Percentiles rank a stretch among this genome's conserved stretches.
These are phyloP conservation scores for Helarctos malayanus DNA, from an alignment of 2,797 vertebrate species.

Conservation along the genomic window DNA sequence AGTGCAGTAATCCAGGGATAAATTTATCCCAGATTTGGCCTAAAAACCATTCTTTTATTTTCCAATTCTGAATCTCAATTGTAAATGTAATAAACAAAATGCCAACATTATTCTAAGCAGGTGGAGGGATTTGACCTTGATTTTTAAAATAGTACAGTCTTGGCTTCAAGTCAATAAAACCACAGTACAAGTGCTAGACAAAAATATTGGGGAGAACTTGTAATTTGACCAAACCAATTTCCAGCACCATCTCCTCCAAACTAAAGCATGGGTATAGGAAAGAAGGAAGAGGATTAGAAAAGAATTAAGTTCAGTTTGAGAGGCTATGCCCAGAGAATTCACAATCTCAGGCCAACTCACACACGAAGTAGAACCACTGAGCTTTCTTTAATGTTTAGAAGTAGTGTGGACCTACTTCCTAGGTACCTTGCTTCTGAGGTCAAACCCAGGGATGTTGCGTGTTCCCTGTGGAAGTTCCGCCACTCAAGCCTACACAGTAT, in stretches of 20 bases:
- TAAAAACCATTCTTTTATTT: not conserved
- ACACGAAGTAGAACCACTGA: not conserved
- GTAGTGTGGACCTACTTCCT: not conserved
- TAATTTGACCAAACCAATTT: not conserved
- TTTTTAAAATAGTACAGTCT: slow-evolving; percentile 32
- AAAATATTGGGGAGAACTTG: not conserved
- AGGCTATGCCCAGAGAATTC: not conserved
- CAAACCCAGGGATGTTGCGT: not conserved
- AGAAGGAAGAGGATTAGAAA: not conserved
- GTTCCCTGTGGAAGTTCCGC: not conserved
- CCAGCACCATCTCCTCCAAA: not conserved
- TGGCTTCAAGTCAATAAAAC: slow-evolving; percentile 35
- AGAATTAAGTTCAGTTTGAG: not conserved
- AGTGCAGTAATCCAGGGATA: not conserved
- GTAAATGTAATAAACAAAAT: slow-evolving; percentile 52
- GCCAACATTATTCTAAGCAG: slow-evolving; percentile 10
- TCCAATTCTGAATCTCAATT: not conserved
- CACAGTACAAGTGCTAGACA: not conserved
- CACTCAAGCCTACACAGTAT: not conserved
- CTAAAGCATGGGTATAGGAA: not conserved
- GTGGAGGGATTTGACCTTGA: not conserved
- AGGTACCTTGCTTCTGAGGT: not conserved
- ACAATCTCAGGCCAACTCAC: not conserved
- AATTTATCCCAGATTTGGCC: not conserved
- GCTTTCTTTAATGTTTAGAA: not conserved